Evolutionary conservation across 2,888 invertebrate genomes (phyloP), one percentile per base, ranked within the genome.

Genomic region (Diabrotica balteata): DNA sequence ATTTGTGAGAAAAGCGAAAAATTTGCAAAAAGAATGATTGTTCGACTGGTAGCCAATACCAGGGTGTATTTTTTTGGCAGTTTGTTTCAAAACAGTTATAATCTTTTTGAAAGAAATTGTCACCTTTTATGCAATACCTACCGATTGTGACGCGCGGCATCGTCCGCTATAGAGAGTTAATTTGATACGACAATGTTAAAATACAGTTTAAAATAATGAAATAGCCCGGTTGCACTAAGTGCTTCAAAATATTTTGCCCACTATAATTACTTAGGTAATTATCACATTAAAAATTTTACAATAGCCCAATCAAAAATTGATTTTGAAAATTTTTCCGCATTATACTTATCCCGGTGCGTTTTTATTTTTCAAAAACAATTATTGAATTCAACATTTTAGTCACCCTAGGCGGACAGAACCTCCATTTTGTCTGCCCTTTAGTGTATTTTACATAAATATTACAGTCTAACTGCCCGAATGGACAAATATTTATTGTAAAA

Each of bases 191-290:
- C 73, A 69, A 71, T 67, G 72, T 76, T 75, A 78, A 76, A 81
- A 79, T 79, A 81, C 79, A 75, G 72, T 63, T 72, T 75, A 79
- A 80, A 78, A 75, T 73, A 74, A 76, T 78, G 76, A 82, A 82
- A 84, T 84, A 84, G 84, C 84, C 84, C 84, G 84, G 84, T 84
- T 84, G 84, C 84, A 84, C 84, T 63, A 76, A 83, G 84, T 84
- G 84, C 84, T 84, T 81, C 84, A 84, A 81, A 79, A 77, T 74
- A 74, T 83, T 82, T 84, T 81, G 83, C 83, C 84, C 84, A 76
- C 75, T 73, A 77, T 77, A 77, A 77, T 77, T 75, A 75, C 76
- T 72, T 73, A 74, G 70, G 77, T 78, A 77, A 78, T 77, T 77
- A 77, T 75, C 74, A 76, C 73, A 78, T 76, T 76, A 78, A 80